Conservation (phyloP, 1,140 invertebrate species). For the Eumeta japonica region DNA sequence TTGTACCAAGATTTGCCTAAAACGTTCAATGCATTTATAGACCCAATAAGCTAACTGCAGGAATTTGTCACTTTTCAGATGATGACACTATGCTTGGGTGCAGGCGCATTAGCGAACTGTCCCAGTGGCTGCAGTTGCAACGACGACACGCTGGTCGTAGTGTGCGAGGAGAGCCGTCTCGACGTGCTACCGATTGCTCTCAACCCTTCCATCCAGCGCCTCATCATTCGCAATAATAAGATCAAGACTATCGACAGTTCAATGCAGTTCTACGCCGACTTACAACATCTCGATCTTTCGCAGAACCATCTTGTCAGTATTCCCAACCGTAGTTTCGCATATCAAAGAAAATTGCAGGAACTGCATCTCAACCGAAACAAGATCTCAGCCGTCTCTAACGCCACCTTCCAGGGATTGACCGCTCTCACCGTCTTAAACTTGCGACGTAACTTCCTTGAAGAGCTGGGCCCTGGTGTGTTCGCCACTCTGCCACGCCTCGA, state of each 20-base stretch:
- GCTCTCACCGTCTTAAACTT: slow-evolving; percentile 78
- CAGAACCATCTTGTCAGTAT: slow-evolving; percentile 80
- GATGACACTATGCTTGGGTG: no score
- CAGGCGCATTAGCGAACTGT: slow-evolving; percentile 63
- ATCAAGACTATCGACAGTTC: slow-evolving; percentile 84
- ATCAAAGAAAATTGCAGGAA: slow-evolving; percentile 77
- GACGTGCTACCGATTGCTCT: slow-evolving; percentile 88
- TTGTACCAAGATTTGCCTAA: no score
- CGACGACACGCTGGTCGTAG: slow-evolving; percentile 84
- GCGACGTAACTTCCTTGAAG: slow-evolving; percentile 78
- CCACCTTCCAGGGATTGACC: slow-evolving; percentile 75
- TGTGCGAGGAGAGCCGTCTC: slow-evolving; percentile 79
- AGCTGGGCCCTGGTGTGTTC: slow-evolving; percentile 74
- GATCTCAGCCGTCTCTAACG: slow-evolving; percentile 74
- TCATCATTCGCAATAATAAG: slow-evolving; percentile 80
- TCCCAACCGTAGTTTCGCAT: slow-evolving; percentile 73
- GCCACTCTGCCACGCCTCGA: slow-evolving; percentile 72
- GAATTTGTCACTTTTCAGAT: no score
- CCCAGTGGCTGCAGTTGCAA: slow-evolving; percentile 81
- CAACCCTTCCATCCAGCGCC: slow-evolving; percentile 82
- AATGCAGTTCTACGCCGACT: slow-evolving; percentile 82
- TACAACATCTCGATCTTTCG: slow-evolving; percentile 80
- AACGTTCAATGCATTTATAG: no score
- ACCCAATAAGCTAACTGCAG: no score
- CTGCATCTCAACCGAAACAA: slow-evolving; percentile 83